Conservation (phyloP, 2,113 vertebrate genomes). For the Epinephelus cyanopodus region DNA sequence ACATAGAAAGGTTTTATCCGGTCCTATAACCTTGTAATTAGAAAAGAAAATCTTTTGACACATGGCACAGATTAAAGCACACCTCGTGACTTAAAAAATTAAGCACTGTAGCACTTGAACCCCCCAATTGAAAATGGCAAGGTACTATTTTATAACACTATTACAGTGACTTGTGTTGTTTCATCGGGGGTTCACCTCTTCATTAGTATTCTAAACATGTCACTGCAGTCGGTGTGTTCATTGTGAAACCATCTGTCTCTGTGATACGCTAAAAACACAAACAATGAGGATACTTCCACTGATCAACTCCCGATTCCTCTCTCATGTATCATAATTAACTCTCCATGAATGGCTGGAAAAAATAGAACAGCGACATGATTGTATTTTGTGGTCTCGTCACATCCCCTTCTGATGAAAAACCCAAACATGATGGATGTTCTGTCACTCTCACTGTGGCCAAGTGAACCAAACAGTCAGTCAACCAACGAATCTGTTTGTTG, state of each 20-base stretch:
- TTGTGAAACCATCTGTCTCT: conserved; percentile 1
- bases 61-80: neutral
- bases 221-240: neutral
- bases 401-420: neutral
- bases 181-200: neutral
- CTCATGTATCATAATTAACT: neutral
- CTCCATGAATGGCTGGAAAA: neutral
- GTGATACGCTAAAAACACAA: neutral
- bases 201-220: neutral
- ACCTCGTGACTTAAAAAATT: neutral
- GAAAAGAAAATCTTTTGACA: neutral
- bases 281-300: neutral
- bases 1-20: neutral
- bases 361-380: too few species aligned
- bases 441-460: neutral
- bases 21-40: neutral
- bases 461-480: neutral
- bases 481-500: neutral
- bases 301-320: neutral
- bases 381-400: neutral
- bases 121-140: too few species aligned
- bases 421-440: conserved; percentile 7
- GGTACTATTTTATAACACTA: neutral
- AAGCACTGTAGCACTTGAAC: neutral
- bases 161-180: neutral